Evolutionary conservation across 2,797 vertebrate genomes (phyloP), one percentile per base, ranked within the genome.

Genomic region (Coccyzus lansbergi): DNA sequence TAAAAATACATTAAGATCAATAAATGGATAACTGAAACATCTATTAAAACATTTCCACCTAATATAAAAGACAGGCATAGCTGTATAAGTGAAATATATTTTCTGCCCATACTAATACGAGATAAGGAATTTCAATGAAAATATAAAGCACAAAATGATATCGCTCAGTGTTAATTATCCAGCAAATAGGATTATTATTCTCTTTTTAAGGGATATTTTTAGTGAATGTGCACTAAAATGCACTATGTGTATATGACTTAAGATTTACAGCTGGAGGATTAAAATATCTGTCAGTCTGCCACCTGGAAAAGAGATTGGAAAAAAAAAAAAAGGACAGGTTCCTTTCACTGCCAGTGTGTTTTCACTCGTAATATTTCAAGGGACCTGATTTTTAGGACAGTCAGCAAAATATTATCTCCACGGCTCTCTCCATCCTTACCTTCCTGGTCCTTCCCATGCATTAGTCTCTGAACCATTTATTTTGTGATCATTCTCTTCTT

Each of bases 1-100:
- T 96, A 90, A 92, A 94, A 94, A 94, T 94, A 88, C 92, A 95
- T 95, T 95, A 91, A 90, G 94, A 96, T 97, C 94, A 94, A 96
- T 97, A 93, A 94, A 93, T 77, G 92, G 92, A 96, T 95, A 96
- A 96, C 91, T 91, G 91, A 95, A 94, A 91, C 65, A 69, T 76
- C 77, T 92, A 93, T 95, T 95, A 89, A 93, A 93, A 84, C 48
- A 77, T 92, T 92, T 92, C 79, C 56, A 90, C 74, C 70, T 86
- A 79, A 92, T 96, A 95, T 86, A 95, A 94, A 91, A 93, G 92
- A 86, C 72, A 75, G 83, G 71, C 70, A 89, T 74, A 89, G 67
- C 70, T 74, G 26, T 93, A 84, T 85, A 92, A 95, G 88, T 94
- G 81, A 97, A 95, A 97, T 93, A 84, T 89, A 93, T 91, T 87